These are phyloP conservation scores for Syritta pipiens DNA, from an alignment of 2,888 invertebrate genomes.

Conservation along the genomic window DNA sequence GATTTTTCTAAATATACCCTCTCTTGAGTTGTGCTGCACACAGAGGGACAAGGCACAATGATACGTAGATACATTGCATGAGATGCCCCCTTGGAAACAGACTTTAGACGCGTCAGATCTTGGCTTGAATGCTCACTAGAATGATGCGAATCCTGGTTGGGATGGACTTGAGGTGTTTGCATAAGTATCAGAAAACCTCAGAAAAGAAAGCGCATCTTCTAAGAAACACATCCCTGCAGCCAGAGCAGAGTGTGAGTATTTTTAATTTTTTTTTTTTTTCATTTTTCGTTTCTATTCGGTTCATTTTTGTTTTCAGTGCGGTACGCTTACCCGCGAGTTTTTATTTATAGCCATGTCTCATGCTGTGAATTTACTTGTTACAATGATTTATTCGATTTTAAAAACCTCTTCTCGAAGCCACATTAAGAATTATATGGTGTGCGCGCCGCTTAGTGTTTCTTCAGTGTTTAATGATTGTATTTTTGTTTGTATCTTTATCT, in stretches of 20 bases:
- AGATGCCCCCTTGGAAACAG: conserved; percentile 20
- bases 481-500: conserved; percentile 3
- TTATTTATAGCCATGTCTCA: conserved; percentile 78
- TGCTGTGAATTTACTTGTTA: conserved; percentile 77
- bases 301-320: conserved; percentile 36
- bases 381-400: conserved; percentile 78
- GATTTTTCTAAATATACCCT: conserved; percentile 45
- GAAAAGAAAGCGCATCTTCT: no score
- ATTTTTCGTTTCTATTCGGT: conserved; percentile 33
- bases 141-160: no score
- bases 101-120: no score
- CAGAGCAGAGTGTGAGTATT: no score
- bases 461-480: conserved; percentile 43
- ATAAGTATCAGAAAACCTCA: no score
- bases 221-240: no score
- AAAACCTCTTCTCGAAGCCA: conserved; percentile 73
- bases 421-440: conserved; percentile 65
- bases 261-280: conserved; percentile 50
- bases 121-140: no score
- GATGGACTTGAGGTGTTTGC: no score
- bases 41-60: conserved; percentile 7
- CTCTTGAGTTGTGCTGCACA: conserved; percentile 24
- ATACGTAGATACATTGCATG: not conserved
- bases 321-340: conserved; percentile 48
- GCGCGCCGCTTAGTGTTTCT: conserved; percentile 33